Percentiles rank a stretch among this genome's conserved stretches.
phyloP scores from a whole-genome alignment of 2,888 invertebrate genomes.

The Theodoxus fluviatilis region DNA sequence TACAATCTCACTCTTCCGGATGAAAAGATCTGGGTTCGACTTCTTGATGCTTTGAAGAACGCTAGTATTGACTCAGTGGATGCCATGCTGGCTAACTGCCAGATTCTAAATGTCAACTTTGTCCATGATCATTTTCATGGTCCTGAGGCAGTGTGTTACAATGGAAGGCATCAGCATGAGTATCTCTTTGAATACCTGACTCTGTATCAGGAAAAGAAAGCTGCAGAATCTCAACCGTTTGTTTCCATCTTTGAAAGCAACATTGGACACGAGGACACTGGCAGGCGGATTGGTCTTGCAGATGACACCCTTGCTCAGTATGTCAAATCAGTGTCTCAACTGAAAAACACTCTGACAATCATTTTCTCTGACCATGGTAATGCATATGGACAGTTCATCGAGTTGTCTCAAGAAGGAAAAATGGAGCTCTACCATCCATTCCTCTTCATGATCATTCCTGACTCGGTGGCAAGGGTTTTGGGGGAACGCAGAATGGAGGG shows the following conservation, averaged over 20 bases:
- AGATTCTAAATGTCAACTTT: constrained; percentile 38
- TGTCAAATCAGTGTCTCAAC: constrained; percentile 30
- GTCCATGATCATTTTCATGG: constrained; percentile 50
- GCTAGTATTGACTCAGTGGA: constrained; percentile 44
- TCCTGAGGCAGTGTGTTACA: constrained; percentile 47
- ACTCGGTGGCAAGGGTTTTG: constrained; percentile 34
- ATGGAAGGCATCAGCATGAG: constrained; percentile 47
- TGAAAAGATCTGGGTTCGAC: constrained; percentile 36
- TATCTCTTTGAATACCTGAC: constrained; percentile 46
- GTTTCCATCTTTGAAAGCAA: constrained; percentile 44
- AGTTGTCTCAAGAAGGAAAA: constrained; percentile 40
- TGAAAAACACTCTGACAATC: constrained; percentile 45
- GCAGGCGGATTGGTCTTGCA: constrained; percentile 44
- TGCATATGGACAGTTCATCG: constrained; percentile 47
- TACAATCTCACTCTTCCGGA: constrained; percentile 34
- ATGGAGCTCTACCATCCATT: constrained; percentile 50
- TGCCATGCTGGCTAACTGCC: constrained; percentile 44
- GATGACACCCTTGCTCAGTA: constrained; percentile 41
- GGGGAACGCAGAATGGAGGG: constrained; percentile 33
- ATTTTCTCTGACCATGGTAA: constrained; percentile 56
- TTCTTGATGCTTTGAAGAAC: constrained; percentile 35
- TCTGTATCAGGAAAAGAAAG: constrained; percentile 36
- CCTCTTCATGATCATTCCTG: constrained; percentile 47
- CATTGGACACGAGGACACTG: constrained; percentile 49
- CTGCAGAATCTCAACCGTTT: constrained; percentile 33